phyloP scores from a whole-genome alignment of 2,113 vertebrate species.

The Propithecus coquereli region DNA sequence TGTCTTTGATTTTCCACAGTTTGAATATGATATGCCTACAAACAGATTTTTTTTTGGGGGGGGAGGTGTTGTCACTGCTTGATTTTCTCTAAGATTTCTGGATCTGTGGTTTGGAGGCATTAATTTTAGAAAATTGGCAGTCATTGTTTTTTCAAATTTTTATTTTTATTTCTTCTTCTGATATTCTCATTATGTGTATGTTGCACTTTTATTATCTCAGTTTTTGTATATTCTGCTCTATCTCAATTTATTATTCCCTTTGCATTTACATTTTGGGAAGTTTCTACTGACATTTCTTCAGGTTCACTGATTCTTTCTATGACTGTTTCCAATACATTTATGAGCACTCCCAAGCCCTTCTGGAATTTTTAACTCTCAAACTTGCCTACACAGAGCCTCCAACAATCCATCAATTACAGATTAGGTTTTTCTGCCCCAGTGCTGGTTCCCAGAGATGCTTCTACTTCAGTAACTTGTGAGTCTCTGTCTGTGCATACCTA shows the following conservation, averaged over 20 bases:
- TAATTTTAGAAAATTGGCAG: neutral
- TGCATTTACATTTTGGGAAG: neutral
- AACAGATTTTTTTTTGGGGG: neutral
- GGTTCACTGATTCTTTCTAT: neutral
- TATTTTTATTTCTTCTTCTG: neutral
- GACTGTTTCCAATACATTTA: neutral
- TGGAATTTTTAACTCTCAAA: neutral
- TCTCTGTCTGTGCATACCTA: neutral
- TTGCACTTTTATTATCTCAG: neutral
- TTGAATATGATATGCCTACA: neutral
- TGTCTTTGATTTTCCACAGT: neutral
- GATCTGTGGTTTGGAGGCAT: neutral
- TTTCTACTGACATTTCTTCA: neutral
- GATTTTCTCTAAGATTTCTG: neutral
- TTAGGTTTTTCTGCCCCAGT: neutral
- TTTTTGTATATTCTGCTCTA: neutral
- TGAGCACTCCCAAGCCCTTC: rapidly evolving
- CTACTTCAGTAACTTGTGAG: neutral
- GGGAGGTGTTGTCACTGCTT: too few species aligned
- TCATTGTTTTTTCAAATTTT: neutral
- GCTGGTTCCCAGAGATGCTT: neutral
- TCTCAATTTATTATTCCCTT: neutral
- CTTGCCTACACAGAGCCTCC: neutral
- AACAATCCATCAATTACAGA: neutral
- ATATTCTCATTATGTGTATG: neutral